Evolutionary conservation across 2,888 invertebrate genomes (phyloP), one percentile per base, ranked within the genome.

Genomic region (Andrena chrysosceles): DNA sequence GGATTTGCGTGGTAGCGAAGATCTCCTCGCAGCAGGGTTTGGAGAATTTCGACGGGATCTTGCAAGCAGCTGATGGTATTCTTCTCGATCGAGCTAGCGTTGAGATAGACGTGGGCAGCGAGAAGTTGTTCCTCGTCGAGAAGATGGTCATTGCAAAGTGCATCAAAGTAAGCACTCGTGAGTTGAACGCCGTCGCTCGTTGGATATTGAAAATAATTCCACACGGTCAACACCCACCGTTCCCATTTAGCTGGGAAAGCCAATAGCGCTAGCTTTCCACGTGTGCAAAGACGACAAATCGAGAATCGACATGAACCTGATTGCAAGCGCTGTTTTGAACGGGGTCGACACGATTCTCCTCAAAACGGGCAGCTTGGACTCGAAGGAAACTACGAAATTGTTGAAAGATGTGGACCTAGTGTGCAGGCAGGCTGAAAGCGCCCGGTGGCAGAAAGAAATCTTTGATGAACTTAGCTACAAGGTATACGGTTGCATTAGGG

Each of bases 301-400:
- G 0, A 94, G 96, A 90, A 95, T 97, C 1, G 97, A 97, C 92
- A 94, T 96, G 16, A 95, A 96, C 35, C 96, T 97, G 87, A 95
- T 97, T 7, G 96, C 96, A 56, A 97, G 97, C 91, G 96, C 97
- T 69, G 95, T 97, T 29, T 92, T 97, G 23, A 97, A 97, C 89
- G 97, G 97, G 23, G 96, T 95, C 64, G 97, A 97, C 91, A 95
- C 95, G 87, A 94, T 97, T 77, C 95, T 96, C 93, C 94, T 97
- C 63, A 95, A 96, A 0, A 96, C 97, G 64, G 97, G 97, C 91
- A 96, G 96, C 0, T 96, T 97, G 20, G 95, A 96, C 83, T 96
- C 96, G 10, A 90, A 94, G 16, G 95, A 95, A 88, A 97, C 97
- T 0, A 93, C 95, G 5, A 94, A 95, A 6, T 92, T 95, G 3